phyloP scores from a whole-genome alignment of 1,140 invertebrate species.

The Drosophila willistoni region DNA sequence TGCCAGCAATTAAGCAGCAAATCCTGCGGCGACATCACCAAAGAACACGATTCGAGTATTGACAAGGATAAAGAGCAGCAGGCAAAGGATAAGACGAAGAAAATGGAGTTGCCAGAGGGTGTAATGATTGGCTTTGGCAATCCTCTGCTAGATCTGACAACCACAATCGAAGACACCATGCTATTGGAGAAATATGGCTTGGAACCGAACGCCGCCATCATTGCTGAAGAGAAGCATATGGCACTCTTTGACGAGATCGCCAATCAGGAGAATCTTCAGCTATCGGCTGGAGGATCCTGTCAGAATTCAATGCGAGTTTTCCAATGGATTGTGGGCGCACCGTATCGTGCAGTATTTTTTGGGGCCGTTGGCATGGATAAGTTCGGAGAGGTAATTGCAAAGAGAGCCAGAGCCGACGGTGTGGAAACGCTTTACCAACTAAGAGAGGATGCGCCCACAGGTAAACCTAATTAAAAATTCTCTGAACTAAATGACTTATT shows the following conservation, averaged over 20 bases:
- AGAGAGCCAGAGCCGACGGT: slow-evolving; percentile 91
- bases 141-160: slow-evolving; percentile 64
- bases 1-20: background rate
- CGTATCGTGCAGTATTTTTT: slow-evolving; percentile 92
- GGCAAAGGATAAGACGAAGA: background rate
- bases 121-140: slow-evolving; percentile 62
- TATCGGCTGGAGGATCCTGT: slow-evolving; percentile 95
- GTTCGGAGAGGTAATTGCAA: slow-evolving; percentile 92
- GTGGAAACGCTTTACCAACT: slow-evolving; percentile 94
- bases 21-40: background rate
- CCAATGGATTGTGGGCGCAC: slow-evolving; percentile 95
- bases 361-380: slow-evolving; percentile 97
- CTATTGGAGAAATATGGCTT: slow-evolving; percentile 92
- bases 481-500: background rate
- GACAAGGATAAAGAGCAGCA: background rate
- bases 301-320: slow-evolving; percentile 96
- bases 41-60: background rate
- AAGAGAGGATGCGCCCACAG: slow-evolving; percentile 89
- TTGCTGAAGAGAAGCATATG: slow-evolving; percentile 95
- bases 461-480: background rate
- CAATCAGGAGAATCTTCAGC: slow-evolving; percentile 90
- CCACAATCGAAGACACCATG: slow-evolving; percentile 28
- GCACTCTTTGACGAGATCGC: slow-evolving; percentile 85
- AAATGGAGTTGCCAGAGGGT: slow-evolving; percentile 42
- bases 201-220: slow-evolving; percentile 95